Conservation (phyloP, 2,797 vertebrate genomes). For the Sebastes taczanowskii region DNA sequence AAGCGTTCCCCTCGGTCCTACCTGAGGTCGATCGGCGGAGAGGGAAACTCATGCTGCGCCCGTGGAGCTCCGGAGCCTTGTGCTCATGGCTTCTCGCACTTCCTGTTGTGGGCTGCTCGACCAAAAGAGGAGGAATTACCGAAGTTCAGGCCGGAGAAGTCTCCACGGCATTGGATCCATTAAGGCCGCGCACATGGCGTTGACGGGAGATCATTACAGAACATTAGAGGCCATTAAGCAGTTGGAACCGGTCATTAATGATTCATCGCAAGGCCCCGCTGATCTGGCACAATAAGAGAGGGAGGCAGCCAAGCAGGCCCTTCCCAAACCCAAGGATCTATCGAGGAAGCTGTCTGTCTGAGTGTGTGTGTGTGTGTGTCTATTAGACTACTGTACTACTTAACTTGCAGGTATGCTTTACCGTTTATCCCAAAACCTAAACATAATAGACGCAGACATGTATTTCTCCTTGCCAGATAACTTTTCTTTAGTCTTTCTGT, state of each 20-base stretch:
- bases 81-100: slow-evolving; percentile 63
- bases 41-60: slow-evolving; percentile 91
- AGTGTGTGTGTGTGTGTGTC: not conserved
- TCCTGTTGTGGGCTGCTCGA: slow-evolving; percentile 53
- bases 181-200: slow-evolving; percentile 88
- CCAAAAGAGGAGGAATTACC: slow-evolving; percentile 78
- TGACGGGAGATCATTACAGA: slow-evolving; percentile 97
- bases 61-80: slow-evolving; percentile 67
- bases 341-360: slow-evolving; percentile 16
- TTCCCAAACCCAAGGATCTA: slow-evolving; percentile 51
- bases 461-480: not conserved
- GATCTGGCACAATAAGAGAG: slow-evolving; percentile 73
- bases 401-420: no score
- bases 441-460: not conserved
- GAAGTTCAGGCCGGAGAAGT: slow-evolving; percentile 91
- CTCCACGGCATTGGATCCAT: slow-evolving; percentile 93
- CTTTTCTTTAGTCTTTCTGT: not conserved
- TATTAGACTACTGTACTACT: not conserved
- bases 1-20: slow-evolving; percentile 76
- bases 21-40: slow-evolving; percentile 95
- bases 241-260: slow-evolving; percentile 94
- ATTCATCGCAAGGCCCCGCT: slow-evolving; percentile 89
- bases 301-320: slow-evolving; percentile 53
- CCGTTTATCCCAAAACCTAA: not conserved
- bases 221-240: slow-evolving; percentile 97